phyloP scores from a whole-genome alignment of 2,797 vertebrate genomes.

The Rhyacichthys aspro region DNA sequence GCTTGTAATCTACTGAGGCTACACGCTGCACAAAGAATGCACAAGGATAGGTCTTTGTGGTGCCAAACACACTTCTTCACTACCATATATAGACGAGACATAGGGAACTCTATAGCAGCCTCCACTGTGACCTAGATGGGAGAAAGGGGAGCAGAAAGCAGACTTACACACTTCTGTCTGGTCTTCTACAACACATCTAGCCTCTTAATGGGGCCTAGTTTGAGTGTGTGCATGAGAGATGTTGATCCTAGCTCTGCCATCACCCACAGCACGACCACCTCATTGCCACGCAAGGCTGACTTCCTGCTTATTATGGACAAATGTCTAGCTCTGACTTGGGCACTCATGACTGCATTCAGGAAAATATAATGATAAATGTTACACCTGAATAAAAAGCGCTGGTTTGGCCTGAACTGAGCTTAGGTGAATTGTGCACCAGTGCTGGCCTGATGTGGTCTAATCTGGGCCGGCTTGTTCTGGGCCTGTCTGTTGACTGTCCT shows the following conservation, averaged over 20 bases:
- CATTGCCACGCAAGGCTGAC: conserved; percentile 26
- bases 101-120: conserved; percentile 49
- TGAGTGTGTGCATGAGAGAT: conserved; percentile 10
- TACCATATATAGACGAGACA: conserved; percentile 37
- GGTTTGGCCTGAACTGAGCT: conserved; percentile 39
- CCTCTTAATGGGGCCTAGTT: conserved; percentile 43
- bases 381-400: too few relatives aligned
- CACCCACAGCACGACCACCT: conserved; percentile 13
- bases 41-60: neutral
- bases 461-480: conserved; percentile 71
- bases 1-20: neutral
- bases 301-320: conserved; percentile 37
- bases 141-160: conserved; percentile 57
- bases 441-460: conserved; percentile 65
- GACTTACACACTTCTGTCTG: conserved; percentile 68
- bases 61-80: conserved; percentile 17
- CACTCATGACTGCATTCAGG: conserved; percentile 19
- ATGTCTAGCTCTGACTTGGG: conserved; percentile 32
- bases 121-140: conserved; percentile 75
- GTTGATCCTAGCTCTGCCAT: conserved; percentile 42
- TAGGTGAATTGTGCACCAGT: conserved; percentile 54
- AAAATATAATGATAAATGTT: neutral
- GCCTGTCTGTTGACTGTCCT: conserved; percentile 70
- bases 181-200: conserved; percentile 54
- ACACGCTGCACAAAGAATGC: conserved; percentile 7